phyloP scores from a whole-genome alignment of 2,797 vertebrate species.

The Danio aesculapii region DNA sequence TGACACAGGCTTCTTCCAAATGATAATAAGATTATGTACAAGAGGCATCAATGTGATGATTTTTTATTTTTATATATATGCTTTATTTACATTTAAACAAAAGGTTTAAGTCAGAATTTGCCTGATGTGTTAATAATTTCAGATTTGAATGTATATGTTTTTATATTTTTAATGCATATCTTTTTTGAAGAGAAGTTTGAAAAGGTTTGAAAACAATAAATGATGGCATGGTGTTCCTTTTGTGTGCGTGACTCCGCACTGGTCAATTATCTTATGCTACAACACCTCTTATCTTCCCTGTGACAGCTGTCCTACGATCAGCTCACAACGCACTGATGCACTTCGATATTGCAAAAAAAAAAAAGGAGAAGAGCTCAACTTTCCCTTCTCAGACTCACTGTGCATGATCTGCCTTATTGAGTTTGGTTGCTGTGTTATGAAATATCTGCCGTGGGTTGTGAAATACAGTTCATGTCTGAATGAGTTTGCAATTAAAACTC shows the following conservation, averaged over 20 bases:
- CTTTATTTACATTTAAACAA: too few relatives aligned
- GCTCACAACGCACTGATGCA: not conserved
- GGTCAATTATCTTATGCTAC: not conserved
- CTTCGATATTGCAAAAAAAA: not conserved
- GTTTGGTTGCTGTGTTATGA: not conserved
- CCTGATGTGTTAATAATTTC: too few relatives aligned
- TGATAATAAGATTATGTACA: too few relatives aligned
- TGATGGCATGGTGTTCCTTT: not conserved
- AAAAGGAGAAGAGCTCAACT: constrained; percentile 33
- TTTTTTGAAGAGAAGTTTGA: not conserved
- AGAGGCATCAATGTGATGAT: too few relatives aligned
- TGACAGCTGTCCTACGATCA: not conserved
- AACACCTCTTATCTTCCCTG: constrained; percentile 2
- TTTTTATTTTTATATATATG: too few relatives aligned
- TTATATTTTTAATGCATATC: not conserved
- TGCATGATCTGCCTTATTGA: constrained; percentile 23
- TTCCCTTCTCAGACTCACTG: constrained; percentile 27
- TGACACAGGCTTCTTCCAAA: too few relatives aligned
- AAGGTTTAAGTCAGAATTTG: too few relatives aligned
- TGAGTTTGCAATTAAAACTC: not conserved
- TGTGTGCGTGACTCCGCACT: not conserved
- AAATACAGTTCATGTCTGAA: not conserved
- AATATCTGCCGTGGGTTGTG: constrained; percentile 24
- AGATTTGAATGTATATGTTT: not conserved
- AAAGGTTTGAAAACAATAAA: not conserved